These are phyloP conservation scores for Mythimna albipuncta DNA, from an alignment of 2,888 invertebrate species.

Conservation along the genomic window DNA sequence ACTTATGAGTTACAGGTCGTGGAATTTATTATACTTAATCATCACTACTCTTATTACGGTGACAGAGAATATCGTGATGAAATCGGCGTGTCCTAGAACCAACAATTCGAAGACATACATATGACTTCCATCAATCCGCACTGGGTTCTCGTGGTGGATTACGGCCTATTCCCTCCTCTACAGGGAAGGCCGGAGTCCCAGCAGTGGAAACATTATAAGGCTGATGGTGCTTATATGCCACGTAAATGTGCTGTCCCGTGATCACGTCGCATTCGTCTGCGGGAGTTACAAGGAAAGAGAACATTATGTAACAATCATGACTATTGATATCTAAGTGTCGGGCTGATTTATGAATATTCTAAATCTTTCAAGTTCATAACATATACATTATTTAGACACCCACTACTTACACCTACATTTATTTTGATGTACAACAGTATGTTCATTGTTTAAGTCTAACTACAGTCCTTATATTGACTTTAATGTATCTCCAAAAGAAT, in stretches of 20 bases:
- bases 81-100: too few species aligned
- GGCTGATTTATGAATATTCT: conserved; percentile 14
- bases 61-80: too few species aligned
- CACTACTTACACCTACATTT: conserved; percentile 41
- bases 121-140: too few species aligned
- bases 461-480: conserved; percentile 42
- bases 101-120: too few species aligned
- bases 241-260: background rate
- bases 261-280: background rate
- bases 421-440: conserved; percentile 42
- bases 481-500: conserved; percentile 24
- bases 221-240: too few species aligned
- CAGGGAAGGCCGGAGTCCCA: too few species aligned
- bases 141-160: too few species aligned
- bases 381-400: conserved; percentile 45
- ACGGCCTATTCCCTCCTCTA: too few species aligned
- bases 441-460: conserved; percentile 39
- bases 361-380: conserved; percentile 20
- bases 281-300: background rate
- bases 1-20: too few species aligned
- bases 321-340: conserved; percentile 11
- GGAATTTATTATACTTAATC: too few species aligned
- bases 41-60: too few species aligned
- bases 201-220: too few species aligned
- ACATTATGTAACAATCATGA: background rate